These are phyloP conservation scores for Brenthis daphne DNA, from an alignment of 2,888 invertebrate species.

Conservation along the genomic window DNA sequence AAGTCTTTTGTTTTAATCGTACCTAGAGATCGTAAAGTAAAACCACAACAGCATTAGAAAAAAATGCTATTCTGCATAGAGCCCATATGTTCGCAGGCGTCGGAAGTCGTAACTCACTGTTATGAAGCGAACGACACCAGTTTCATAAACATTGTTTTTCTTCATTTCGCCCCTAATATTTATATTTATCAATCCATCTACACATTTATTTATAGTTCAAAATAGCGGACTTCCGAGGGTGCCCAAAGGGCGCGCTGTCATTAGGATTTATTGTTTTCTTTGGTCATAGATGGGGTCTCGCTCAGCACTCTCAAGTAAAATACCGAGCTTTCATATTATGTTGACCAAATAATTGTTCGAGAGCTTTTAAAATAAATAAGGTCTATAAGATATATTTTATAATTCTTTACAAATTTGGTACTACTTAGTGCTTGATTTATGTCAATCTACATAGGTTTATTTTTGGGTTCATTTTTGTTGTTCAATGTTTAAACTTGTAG, in stretches of 20 bases:
- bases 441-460: too few relatives aligned
- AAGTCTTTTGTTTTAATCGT: too few relatives aligned
- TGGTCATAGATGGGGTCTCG: slow-evolving; percentile 71
- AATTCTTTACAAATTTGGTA: too few relatives aligned
- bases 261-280: slow-evolving; percentile 81
- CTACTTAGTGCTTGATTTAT: too few relatives aligned
- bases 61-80: slow-evolving; percentile 66
- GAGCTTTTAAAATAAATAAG: too few relatives aligned
- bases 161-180: slow-evolving; percentile 82
- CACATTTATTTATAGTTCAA: slow-evolving; percentile 81
- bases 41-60: slow-evolving; percentile 48
- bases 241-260: slow-evolving; percentile 74
- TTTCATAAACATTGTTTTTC: slow-evolving; percentile 83
- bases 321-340: slow-evolving; percentile 49
- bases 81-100: slow-evolving; percentile 75
- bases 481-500: too few relatives aligned
- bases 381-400: too few relatives aligned
- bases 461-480: too few relatives aligned
- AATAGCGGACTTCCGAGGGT: slow-evolving; percentile 79
- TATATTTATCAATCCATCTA: slow-evolving; percentile 83
- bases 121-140: slow-evolving; percentile 81
- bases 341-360: slow-evolving; percentile 28
- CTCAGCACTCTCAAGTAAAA: slow-evolving; percentile 60
- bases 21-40: slow-evolving; percentile 17
- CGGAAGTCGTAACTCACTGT: slow-evolving; percentile 82